Evolutionary conservation across 2,888 invertebrate species (phyloP).

Genomic region (Pollenia angustigena): DNA sequence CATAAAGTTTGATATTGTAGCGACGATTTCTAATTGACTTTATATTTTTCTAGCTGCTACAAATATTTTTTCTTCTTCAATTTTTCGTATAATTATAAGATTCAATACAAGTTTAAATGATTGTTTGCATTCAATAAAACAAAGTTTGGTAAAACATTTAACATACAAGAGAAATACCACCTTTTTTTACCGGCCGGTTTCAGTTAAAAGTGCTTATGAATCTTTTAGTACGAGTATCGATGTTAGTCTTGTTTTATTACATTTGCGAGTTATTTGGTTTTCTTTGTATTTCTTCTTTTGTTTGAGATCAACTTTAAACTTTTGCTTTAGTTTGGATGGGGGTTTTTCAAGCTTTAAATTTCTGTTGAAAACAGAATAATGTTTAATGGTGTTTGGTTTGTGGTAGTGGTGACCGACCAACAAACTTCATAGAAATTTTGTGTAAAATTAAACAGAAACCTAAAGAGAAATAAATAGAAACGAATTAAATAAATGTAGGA

Average conservation of each 20-base stretch:
- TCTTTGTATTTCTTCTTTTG: conserved; percentile 47
- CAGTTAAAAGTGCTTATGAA: conserved; percentile 44
- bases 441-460: conserved; percentile 22
- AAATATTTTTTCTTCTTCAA: neutral
- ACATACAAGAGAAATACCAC: conserved; percentile 51
- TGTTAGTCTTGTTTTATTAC: conserved; percentile 36
- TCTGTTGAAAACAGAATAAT: conserved; percentile 28
- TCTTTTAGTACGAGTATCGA: conserved; percentile 6
- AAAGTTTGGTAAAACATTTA: conserved; percentile 54
- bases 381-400: conserved; percentile 35
- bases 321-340: conserved; percentile 56
- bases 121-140: conserved; percentile 7
- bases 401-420: conserved; percentile 41
- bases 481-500: conserved; percentile 76
- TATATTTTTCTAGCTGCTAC: neutral
- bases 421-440: conserved; percentile 53
- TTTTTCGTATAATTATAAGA: neutral
- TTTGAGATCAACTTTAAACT: conserved; percentile 70
- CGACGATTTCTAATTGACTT: neutral
- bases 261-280: neutral
- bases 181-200: conserved; percentile 60
- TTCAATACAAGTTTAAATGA: conserved; percentile 5
- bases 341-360: conserved; percentile 4
- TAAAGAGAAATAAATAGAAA: conserved; percentile 38
- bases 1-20: too few species aligned